Percentiles rank a stretch among this genome's conserved stretches.
Conservation (phyloP, 2,888 invertebrate species). For the Drosophila affinis region DNA sequence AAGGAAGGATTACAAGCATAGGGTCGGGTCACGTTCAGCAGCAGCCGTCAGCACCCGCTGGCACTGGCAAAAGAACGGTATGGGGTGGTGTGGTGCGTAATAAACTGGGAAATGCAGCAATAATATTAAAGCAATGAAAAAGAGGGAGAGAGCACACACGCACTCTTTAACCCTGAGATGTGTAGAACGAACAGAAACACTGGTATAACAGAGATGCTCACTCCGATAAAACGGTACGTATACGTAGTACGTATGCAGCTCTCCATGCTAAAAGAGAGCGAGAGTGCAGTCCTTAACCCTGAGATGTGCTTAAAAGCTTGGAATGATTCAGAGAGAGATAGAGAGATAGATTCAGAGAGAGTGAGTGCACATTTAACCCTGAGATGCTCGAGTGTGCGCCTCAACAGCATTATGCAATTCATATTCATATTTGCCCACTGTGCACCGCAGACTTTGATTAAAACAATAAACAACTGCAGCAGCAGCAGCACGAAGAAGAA, state of each 20-base stretch:
- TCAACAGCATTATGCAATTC: neutral
- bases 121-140: neutral
- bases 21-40: neutral
- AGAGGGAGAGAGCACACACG: neutral
- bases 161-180: neutral
- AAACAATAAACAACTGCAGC: constrained; percentile 53
- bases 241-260: too few species aligned
- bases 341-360: neutral
- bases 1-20: neutral
- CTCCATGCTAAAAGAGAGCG: neutral
- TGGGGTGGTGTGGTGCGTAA: neutral
- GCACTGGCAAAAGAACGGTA: neutral
- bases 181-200: neutral
- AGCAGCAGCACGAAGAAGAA: constrained; percentile 28
- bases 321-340: neutral
- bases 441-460: constrained; percentile 56
- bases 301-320: neutral
- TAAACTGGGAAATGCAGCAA: neutral
- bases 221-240: neutral
- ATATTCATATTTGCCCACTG: constrained; percentile 35
- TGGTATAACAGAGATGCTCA: neutral
- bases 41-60: neutral
- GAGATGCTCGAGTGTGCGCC: neutral
- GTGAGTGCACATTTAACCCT: neutral
- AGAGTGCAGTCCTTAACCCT: neutral